Evolutionary conservation across 2,797 vertebrate genomes (phyloP), one percentile per base, ranked within the genome.

Genomic region (Orestias chungarensis): DNA sequence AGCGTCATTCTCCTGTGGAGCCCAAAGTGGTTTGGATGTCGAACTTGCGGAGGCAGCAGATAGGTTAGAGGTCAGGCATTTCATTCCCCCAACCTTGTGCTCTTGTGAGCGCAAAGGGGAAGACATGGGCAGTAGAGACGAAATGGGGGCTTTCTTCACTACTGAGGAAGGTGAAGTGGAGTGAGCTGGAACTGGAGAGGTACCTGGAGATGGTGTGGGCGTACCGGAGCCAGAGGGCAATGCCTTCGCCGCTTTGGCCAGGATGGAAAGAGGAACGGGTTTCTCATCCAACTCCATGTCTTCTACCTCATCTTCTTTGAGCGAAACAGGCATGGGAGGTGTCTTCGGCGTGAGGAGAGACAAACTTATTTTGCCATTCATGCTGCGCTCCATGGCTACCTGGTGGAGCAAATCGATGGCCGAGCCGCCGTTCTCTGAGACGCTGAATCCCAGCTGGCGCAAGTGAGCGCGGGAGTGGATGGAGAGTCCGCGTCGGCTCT

Each of bases 401-500:
- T 95, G 95, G 66, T 96, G 96, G 64, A 98, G 96, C 73, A 96
- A 93, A 80, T 96, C 94, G 75, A 97, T 95, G 86, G 97, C 96
- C 0, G 96, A 95, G 0, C 96, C 96, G 4, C 95, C 96, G 91
- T 94, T 96, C 87, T 98, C 96, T 0, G 96, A 97, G 38, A 95
- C 94, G 0, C 94, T 91, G 50, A 97, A 93, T 12, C 96, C 96
- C 66, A 96, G 95, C 90, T 97, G 97, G 20, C 96, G 95, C 64
- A 97, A 89, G 91, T 98, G 96, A 20, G 96, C 97, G 70, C 97
- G 95, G 0, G 96, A 96, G 42, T 98, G 97, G 91, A 95, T 97
- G 62, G 96, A 97, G 1, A 98, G 92, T 3, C 96, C 96, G 29
- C 96, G 95, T 68, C 95, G 91, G 12, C 95, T 97, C 83, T 96